phyloP scores from a whole-genome alignment of 2,797 vertebrate species.

The Crenichthys baileyi region DNA sequence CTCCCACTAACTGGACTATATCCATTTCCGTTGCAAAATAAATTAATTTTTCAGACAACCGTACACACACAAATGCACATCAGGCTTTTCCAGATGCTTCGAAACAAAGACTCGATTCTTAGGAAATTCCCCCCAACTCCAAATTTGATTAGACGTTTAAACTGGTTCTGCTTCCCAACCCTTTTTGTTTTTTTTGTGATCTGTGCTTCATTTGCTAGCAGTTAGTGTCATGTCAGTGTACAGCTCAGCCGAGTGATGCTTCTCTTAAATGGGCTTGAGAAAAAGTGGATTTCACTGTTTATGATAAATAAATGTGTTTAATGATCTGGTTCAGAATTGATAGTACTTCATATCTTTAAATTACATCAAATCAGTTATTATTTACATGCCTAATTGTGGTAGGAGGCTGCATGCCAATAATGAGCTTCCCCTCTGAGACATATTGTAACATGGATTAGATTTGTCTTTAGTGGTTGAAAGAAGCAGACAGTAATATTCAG shows the following conservation, averaged over 20 bases:
- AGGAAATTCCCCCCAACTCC: slow-evolving; percentile 32
- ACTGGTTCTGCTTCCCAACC: slow-evolving; percentile 38
- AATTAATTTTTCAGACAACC: slow-evolving; percentile 34
- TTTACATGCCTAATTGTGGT: not conserved
- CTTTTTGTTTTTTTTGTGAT: slow-evolving; percentile 27
- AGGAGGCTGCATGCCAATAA: not conserved
- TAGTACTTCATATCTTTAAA: not conserved
- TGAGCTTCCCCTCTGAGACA: not conserved
- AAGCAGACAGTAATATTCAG: not conserved
- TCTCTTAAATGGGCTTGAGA: not conserved
- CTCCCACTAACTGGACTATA: slow-evolving; percentile 29
- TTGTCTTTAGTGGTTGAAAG: not conserved
- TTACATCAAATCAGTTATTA: no score
- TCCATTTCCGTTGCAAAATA: slow-evolving; percentile 52
- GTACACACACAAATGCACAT: slow-evolving; percentile 38
- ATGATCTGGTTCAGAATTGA: not conserved
- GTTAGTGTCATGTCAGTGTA: slow-evolving; percentile 40
- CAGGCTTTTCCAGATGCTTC: slow-evolving; percentile 61
- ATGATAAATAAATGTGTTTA: not conserved
- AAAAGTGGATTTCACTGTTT: not conserved
- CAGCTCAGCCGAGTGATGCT: slow-evolving; percentile 20
- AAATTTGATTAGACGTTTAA: slow-evolving; percentile 56
- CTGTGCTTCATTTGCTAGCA: slow-evolving; percentile 11
- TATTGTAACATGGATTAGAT: not conserved
- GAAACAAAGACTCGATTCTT: slow-evolving; percentile 64